Base-by-base conservation (phyloP, 2,797 vertebrate genomes). In the Paratrypauchen microcephalus region DNA sequence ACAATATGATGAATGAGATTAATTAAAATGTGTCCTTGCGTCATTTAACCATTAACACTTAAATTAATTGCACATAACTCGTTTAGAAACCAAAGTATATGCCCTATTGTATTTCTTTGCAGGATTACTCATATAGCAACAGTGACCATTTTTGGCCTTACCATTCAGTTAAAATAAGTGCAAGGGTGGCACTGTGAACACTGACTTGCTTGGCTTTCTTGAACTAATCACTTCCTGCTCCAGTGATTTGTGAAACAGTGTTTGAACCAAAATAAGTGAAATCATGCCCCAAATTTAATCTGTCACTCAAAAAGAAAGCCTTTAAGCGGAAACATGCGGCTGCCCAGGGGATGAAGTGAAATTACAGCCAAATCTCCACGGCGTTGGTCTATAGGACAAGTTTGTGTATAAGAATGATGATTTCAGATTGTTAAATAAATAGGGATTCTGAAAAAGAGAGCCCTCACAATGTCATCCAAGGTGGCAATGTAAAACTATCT, bases 261-360 rank as follows among this genome's bases (percentile, higher is more conserved):
- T 86, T 88, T 69, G 81, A 84, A 82, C 77, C 79, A 69, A 83
- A 89, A 87, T 86, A 90, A 89, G 83, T 79, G 78, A 90, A 89
- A 90, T 85, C 80, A 61, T 82, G 79, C 85, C 79, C 78, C 76
- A 89, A 89, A 87, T 91, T 91, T 89, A 92, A 92, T 90, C 84
- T 87, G 86, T 87, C 90, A 89, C 82, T 89, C 88, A 89, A 84
- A 36, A 82, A 83, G 80, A 90, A 91, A 92, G 86, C 88, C 88
- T 91, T 91, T 91, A 90, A 91, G 88, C 86, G 84, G 88, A 88
- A 86, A 84, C 89, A 87, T 74, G 77, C 86, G 88, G 86, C 83
- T 83, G 84, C 87, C 88, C 52, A 76, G 76, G 88, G 83, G 81
- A 80, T 81, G 81, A 77, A 77, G 83, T 79, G 84, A 88, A 89